A percentile compares a stretch with the other conserved stretches of the same genome.
Conservation (phyloP, 2,888 invertebrate species). For the Brassicogethes aeneus region DNA sequence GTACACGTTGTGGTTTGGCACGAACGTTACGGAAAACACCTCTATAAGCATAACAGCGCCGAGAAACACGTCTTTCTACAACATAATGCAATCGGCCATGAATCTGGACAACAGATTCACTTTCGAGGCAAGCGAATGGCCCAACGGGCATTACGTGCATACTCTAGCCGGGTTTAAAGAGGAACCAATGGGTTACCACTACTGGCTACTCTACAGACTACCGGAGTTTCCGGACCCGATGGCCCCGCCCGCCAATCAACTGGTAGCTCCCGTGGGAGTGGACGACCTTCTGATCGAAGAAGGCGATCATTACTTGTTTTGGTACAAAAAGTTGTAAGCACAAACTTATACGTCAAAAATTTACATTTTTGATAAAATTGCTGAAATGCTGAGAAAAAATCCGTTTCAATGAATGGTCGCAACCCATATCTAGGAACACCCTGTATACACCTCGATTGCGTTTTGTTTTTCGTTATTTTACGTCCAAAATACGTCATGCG, state of each 20-base stretch:
- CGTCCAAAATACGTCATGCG: no score
- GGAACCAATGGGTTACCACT: conserved; percentile 78
- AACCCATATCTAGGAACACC: no score
- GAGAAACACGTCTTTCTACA: conserved; percentile 56
- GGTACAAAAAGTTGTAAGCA: conserved; percentile 83
- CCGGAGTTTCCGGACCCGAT: conserved; percentile 71
- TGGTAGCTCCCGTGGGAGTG: conserved; percentile 82
- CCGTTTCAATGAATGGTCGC: no score
- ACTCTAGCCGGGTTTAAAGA: conserved; percentile 73
- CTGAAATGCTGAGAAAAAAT: no score
- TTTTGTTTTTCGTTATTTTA: no score
- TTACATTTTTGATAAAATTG: no score
- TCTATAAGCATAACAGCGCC: conserved; percentile 68
- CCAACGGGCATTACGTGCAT: conserved; percentile 86
- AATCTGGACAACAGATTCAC: conserved; percentile 59
- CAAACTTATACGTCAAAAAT: no score
- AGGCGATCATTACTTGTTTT: conserved; percentile 82
- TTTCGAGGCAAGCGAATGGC: conserved; percentile 73
- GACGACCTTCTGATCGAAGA: conserved; percentile 81
- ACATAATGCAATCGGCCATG: conserved; percentile 70
- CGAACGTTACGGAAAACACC: conserved; percentile 73
- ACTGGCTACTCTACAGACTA: conserved; percentile 80
- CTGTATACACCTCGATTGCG: no score
- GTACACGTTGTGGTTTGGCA: conserved; percentile 84
- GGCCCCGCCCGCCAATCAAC: conserved; percentile 76